Evolutionary conservation across 2,113 vertebrate species (phyloP).

Genomic region (Callipepla squamata): DNA sequence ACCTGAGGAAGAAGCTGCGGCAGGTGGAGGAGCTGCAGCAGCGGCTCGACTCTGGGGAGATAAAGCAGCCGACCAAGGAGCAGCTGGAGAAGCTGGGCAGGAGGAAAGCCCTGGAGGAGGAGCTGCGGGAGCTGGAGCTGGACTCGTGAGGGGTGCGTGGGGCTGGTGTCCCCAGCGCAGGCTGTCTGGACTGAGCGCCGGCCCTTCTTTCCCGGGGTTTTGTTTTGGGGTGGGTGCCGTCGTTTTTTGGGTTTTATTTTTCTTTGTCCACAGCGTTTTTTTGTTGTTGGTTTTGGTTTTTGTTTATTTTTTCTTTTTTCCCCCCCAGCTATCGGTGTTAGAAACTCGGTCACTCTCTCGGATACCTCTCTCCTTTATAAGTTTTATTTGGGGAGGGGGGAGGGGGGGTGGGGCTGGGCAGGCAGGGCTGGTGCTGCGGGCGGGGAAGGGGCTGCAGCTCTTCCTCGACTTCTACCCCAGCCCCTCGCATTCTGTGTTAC

Average conservation of each 20-base stretch:
- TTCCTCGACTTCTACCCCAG: background rate
- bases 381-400: constrained; percentile 27
- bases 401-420: background rate
- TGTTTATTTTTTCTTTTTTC: background rate
- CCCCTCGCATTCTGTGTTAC: background rate
- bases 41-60: constrained; percentile 88
- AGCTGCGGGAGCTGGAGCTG: constrained; percentile 84
- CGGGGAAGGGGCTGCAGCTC: background rate
- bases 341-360: constrained; percentile 17
- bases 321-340: constrained; percentile 8
- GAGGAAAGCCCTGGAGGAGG: constrained; percentile 79
- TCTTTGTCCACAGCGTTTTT: constrained; percentile 1
- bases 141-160: constrained; percentile 78
- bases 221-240: background rate
- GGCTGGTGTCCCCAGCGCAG: constrained; percentile 22
- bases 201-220: constrained; percentile 10
- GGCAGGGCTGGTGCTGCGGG: background rate
- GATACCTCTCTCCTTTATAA: constrained; percentile 40
- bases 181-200: background rate
- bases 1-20: constrained; percentile 91
- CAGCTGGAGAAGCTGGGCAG: constrained; percentile 91
- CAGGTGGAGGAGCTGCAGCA: constrained; percentile 92
- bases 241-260: background rate
- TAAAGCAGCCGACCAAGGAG: constrained; percentile 87
- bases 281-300: background rate